phyloP scores from a whole-genome alignment of 2,888 invertebrate genomes.

The Microctonus brassicae region DNA sequence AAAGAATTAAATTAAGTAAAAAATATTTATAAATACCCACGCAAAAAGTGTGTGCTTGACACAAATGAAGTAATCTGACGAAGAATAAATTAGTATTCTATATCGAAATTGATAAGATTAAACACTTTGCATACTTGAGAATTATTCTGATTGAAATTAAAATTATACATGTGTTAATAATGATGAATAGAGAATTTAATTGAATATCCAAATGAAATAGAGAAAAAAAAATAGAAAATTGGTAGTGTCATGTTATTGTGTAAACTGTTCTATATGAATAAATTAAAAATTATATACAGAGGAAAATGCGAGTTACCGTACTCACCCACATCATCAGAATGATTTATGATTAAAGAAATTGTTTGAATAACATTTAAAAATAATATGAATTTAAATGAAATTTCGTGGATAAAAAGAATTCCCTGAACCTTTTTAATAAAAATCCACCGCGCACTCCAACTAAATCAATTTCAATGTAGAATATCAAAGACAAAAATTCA shows the following conservation, averaged over 20 bases:
- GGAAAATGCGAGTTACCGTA: background rate
- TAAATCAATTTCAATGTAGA: constrained; percentile 66
- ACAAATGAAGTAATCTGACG: constrained; percentile 32
- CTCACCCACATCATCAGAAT: constrained; percentile 2
- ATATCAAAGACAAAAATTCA: constrained; percentile 53
- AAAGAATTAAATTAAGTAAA: background rate
- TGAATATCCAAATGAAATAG: too few species aligned
- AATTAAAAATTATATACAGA: background rate
- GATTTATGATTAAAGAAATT: background rate
- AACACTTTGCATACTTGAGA: constrained; percentile 43
- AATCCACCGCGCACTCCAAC: constrained; percentile 47
- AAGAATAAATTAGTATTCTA: constrained; percentile 61
- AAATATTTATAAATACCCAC: constrained; percentile 4
- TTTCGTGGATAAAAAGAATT: constrained; percentile 41
- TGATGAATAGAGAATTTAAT: too few species aligned
- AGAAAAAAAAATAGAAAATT: too few species aligned
- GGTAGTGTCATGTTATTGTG: too few species aligned
- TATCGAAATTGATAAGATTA: constrained; percentile 64
- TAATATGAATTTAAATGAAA: background rate
- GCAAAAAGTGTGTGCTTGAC: constrained; percentile 26
- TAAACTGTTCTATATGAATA: background rate
- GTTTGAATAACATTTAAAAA: background rate
- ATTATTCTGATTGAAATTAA: background rate
- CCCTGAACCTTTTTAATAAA: constrained; percentile 62
- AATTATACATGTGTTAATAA: too few species aligned